A percentile compares a stretch with the other conserved stretches of the same genome.
These are phyloP conservation scores for Ochropleura leucogaster DNA, from an alignment of 2,888 invertebrate species.

Conservation along the genomic window DNA sequence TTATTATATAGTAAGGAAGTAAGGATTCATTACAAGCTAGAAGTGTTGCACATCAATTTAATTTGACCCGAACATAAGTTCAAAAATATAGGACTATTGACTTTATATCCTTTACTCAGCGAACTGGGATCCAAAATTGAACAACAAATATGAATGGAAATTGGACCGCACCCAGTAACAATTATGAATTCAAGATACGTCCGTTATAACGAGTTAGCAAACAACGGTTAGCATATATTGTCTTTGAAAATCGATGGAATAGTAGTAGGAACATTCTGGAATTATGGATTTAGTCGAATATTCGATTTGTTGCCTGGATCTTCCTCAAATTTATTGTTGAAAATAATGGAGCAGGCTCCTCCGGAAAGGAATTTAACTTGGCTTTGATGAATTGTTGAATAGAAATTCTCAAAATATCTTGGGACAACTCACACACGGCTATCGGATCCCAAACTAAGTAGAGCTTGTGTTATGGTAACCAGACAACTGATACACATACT, in stretches of 20 bases:
- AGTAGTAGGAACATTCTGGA: conserved; percentile 5
- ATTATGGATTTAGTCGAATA: not conserved
- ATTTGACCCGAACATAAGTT: not conserved
- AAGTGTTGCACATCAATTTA: not conserved
- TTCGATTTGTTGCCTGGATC: not conserved
- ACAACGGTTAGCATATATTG: conserved; percentile 45
- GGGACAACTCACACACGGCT: too few species aligned
- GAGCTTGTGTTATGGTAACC: too few species aligned
- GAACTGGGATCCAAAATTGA: conserved; percentile 28
- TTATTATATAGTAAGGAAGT: too few species aligned
- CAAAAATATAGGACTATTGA: not conserved
- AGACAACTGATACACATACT: too few species aligned
- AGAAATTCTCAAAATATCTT: too few species aligned
- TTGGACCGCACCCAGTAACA: conserved; percentile 42
- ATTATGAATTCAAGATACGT: conserved; percentile 58
- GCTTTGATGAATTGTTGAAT: too few species aligned
- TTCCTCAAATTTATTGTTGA: not conserved
- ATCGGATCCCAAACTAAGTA: too few species aligned
- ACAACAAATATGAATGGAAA: conserved; percentile 45
- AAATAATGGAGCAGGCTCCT: too few species aligned
- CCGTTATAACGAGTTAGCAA: conserved; percentile 44
- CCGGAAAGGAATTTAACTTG: too few species aligned
- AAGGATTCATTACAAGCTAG: not conserved
- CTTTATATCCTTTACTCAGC: conserved; percentile 3
- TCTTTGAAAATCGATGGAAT: conserved; percentile 34